A percentile compares a stretch with the other conserved stretches of the same genome.
These are phyloP conservation scores for Sebastes iracundus DNA, from an alignment of 2,797 vertebrate genomes.

Conservation along the genomic window DNA sequence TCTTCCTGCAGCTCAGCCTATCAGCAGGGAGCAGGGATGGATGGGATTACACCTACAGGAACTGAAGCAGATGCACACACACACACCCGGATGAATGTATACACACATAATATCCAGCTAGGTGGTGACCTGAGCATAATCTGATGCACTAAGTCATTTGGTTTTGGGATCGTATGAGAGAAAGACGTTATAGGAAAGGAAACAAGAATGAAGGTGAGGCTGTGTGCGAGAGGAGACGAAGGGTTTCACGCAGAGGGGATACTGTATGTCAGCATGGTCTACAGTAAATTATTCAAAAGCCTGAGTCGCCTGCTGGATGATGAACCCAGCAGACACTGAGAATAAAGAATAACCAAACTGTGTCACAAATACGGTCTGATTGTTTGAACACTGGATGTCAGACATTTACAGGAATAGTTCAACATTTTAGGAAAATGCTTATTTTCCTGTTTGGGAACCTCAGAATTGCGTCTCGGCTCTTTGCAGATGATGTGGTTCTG, in stretches of 20 bases:
- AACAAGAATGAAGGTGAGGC: background rate
- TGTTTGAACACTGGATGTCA: background rate
- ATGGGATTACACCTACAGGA: constrained; percentile 54
- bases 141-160: background rate
- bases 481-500: no score
- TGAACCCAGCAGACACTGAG: background rate
- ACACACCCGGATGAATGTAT: background rate
- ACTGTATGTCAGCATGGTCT: constrained; percentile 23
- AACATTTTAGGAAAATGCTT: no score
- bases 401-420: background rate
- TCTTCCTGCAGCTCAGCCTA: constrained; percentile 28
- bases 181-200: background rate
- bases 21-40: constrained; percentile 15
- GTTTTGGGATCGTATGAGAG: background rate
- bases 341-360: background rate
- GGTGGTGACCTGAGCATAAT: background rate
- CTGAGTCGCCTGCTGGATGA: background rate
- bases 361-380: background rate
- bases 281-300: constrained; percentile 50
- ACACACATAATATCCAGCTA: background rate
- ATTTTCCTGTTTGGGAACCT: no score
- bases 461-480: no score
- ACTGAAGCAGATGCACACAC: constrained; percentile 31
- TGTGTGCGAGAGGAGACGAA: background rate
- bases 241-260: background rate